Evolutionary conservation across 2,888 invertebrate genomes (phyloP), one percentile per base, ranked within the genome.

Genomic region (Xestia rhomboidea): DNA sequence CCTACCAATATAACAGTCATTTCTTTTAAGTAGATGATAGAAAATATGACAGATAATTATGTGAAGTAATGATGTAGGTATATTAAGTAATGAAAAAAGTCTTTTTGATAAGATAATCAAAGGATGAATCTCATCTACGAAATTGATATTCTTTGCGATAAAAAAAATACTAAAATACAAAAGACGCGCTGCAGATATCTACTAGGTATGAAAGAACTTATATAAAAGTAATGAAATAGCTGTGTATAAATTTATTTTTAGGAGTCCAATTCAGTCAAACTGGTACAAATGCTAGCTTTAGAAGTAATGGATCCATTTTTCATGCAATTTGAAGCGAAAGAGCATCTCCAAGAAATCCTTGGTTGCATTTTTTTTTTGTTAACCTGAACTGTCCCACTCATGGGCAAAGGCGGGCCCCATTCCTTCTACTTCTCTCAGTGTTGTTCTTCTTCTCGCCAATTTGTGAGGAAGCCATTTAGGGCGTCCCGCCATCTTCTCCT

Each of bases 21-120:
- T 81, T 81, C 13, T 73, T 64, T 75, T 64, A 49, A 60, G 69
- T 18, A 46, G 49, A 71, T 66, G 4, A 66, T 51, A 21, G 54
- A 67, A 67, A 57, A 64, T 68, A 63, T 68, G 78, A 54, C 79
- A 77, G 71, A 54, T 79, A 77, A 77, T 77, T 79, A 79, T 46
- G 21, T 18, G 21, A 72, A 6, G n/a, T 67, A 73, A 80, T 62
- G 38, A 62, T 51, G 41, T 80, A 60, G 34, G 27, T 64, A 57
- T 63, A 51, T 24, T 30, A 51, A 21, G 13, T 67, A 27, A 78
- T 54, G 27, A 63, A 63, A 46, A 68, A 68, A 27, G 13, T 68
- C 41, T 49, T 30, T 13, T 34, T 21, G 15, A 60, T 13, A 68
- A 57, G 8, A 21, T 41, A 11, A 60, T 60, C 68, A n/a, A 60